Base-by-base conservation (phyloP, 1,140 invertebrate species). In the Lineus longissimus region DNA sequence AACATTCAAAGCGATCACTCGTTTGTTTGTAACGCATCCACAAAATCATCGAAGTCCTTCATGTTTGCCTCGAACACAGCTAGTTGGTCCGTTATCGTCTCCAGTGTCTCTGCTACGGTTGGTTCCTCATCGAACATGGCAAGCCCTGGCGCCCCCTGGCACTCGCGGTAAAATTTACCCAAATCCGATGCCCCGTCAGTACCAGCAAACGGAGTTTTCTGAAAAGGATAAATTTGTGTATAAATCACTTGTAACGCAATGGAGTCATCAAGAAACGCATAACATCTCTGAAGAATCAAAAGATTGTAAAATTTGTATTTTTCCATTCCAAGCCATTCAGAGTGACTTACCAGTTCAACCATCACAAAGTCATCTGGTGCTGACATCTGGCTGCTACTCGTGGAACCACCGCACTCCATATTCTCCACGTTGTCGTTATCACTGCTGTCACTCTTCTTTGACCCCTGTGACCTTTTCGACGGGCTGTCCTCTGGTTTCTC, bases 101-200 rank as follows among this genome's bases (percentile, higher is more conserved):
- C 86, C 15, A 89, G 81, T 75, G 88, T 86, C 56, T 88, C 87
- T 6, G 81, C 82, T 4, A 88, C 71, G 22, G 85, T 85, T 47
- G 84, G 82, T 64, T 88, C 86, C 30, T 73, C 71, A 22, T 69
- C 82, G 69, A 87, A 89, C 15, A 86, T 85, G 40, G 87, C 84
- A 30, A 91, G 79, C 33, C 86, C 86, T 0, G 90, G 90, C 6
- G 90, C 90, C 71, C 85, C 86, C 78, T 91, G 89, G 79, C 90
- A 92, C 71, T 91, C 89, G 4, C 87, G 82, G 79, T 90, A 91
- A 81, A 92, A 92, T 60, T 86, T 84, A 40, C 88, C 88, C 60
- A 93, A 82, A 76, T 92, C 90, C 61, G 84, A 84, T 47, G 83
- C 85, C 0, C 76, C 70, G 63, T 82, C 82, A 41, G 70, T 68